Base-by-base conservation (phyloP, 2,888 invertebrate species). In the Drosophila prostipennis region DNA sequence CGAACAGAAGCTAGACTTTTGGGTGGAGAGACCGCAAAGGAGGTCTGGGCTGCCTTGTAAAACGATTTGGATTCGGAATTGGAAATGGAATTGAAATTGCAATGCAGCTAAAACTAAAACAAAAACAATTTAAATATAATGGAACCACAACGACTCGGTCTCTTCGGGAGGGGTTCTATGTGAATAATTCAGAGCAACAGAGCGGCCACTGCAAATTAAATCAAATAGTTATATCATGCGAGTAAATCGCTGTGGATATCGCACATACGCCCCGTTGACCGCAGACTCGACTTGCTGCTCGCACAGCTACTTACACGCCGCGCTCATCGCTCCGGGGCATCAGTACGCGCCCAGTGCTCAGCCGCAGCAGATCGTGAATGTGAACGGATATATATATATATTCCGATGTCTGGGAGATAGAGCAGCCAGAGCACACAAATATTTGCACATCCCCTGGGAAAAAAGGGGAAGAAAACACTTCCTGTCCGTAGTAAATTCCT, bases 181-280 rank as follows among this genome's bases (percentile, higher is more conserved):
- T 87, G 48, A 84, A 83, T 83, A 74, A 83, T 87, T 83, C 74
- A 84, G 65, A 84, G 64, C 71, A 64, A 56, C 26, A 10, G 45
- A 10, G 45, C 42, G 64, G 54, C 42, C 26, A 51, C 61, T 26
- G 69, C 78, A 85, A 89, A 82, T 89, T 85, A 85, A 87, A 87
- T 85, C 80, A 80, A 89, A 89, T 78, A 76, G 80, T 81, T 87
- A 84, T 81, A 83, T 89, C 82, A 82, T 80, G 86, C 77, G 77
- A 85, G 82, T 80, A 82, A 87, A 87, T 88, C 84, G 87, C 72
- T 70, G 70, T 65, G 80, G 80, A 78, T 79, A 90, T 89, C 87
- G 79, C 87, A 87, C 89, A 90, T 89, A 89, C 90, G 89, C 87
- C 78, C 77, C 84, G 79, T 79, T 80, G 82, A 74, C 74, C 78